These are phyloP conservation scores for Microcebus tavaratra DNA, from an alignment of 2,113 vertebrate genomes.

Conservation along the genomic window DNA sequence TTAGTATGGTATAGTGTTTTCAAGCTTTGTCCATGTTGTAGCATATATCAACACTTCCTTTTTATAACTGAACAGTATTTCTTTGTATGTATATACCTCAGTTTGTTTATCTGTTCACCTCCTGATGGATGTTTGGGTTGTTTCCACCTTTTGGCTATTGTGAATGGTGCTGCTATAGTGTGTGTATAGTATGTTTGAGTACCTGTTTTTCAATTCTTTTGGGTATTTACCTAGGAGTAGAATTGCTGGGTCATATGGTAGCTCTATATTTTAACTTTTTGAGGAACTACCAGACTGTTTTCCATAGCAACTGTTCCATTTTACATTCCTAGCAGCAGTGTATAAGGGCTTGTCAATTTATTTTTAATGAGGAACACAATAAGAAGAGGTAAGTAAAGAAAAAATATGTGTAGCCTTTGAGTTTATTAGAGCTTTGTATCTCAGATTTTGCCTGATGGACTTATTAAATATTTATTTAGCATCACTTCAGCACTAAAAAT, in stretches of 20 bases:
- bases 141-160: background rate
- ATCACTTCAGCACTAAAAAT: constrained; percentile 66
- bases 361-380: constrained; percentile 70
- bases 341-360: constrained; percentile 33
- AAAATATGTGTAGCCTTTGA: constrained; percentile 57
- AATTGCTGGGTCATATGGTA: constrained; percentile 28
- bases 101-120: background rate
- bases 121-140: background rate
- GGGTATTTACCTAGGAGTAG: background rate
- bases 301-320: constrained; percentile 21
- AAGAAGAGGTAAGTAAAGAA: constrained; percentile 59
- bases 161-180: background rate
- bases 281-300: constrained; percentile 42
- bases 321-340: constrained; percentile 29
- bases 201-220: constrained; percentile 11
- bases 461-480: constrained; percentile 77
- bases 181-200: background rate
- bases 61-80: background rate
- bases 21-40: background rate
- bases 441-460: constrained; percentile 63
- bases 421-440: constrained; percentile 73
- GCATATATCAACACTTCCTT: background rate
- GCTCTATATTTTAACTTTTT: constrained; percentile 46
- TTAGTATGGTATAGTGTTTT: background rate
- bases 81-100: background rate